phyloP scores from a whole-genome alignment of 64 coral and sea anemone genomes.

The Actinia equina region DNA sequence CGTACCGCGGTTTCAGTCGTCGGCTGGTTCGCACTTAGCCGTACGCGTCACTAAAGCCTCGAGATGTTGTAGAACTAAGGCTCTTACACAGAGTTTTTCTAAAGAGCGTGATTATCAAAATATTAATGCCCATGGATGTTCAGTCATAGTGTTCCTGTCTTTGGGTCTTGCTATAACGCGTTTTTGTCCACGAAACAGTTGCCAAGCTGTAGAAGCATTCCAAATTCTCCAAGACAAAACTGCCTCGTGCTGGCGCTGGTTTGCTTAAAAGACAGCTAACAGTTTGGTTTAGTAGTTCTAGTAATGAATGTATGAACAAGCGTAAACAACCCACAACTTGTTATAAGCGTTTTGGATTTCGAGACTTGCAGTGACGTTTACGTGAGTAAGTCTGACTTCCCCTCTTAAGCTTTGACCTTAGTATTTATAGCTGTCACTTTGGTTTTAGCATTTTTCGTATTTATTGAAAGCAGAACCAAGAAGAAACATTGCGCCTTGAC shows the following conservation, averaged over 20 bases:
- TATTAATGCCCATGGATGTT: background rate
- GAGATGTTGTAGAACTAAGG: background rate
- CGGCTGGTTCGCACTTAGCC: too few species aligned
- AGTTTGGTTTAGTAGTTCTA: background rate
- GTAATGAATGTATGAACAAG: background rate
- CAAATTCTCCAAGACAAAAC: background rate
- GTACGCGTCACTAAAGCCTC: too few species aligned
- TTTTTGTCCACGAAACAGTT: background rate
- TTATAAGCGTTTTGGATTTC: too few species aligned
- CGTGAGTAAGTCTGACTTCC: too few species aligned
- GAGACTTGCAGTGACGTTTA: too few species aligned
- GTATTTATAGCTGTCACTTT: too few species aligned
- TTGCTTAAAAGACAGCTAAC: background rate
- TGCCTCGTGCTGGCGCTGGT: background rate
- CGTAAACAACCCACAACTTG: background rate
- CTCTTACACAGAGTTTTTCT: background rate
- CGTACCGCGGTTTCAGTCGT: too few species aligned
- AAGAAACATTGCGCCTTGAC: too few species aligned
- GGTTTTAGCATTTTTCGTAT: too few species aligned
- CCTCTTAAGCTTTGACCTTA: too few species aligned
- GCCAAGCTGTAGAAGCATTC: background rate
- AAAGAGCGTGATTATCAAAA: background rate
- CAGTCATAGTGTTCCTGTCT: background rate
- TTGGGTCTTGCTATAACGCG: background rate
- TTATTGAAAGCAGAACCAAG: too few species aligned